Evolutionary conservation across 2,888 invertebrate species (phyloP), one percentile per base, ranked within the genome.

Genomic region (Hypomecis punctinalis): DNA sequence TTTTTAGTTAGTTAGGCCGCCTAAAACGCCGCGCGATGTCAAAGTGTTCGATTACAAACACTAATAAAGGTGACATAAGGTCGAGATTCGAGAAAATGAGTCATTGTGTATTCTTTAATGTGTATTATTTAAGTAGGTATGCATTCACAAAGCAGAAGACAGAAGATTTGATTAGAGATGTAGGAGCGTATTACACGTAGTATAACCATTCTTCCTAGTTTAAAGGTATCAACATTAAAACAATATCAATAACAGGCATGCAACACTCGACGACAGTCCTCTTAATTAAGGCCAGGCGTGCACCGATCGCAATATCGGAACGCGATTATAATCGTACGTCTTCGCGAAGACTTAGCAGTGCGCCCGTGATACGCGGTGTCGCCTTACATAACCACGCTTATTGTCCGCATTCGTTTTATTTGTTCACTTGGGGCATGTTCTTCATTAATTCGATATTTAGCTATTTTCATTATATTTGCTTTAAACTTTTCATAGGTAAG

Each of bases 301-400:
- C 91, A 91, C 80, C 86, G 90, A 92, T 93, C 89, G 89, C 83
- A 84, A 91, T 92, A 92, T 92, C 86, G 89, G 84, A 92, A 93
- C 91, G 93, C 91, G 93, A 93, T 93, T 93, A 93, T 93, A 88
- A 90, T 90, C 88, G 84, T 93, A 93, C 90, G 93, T 89, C 93
- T 93, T 93, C 93, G 82, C 76, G 93, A 93, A 93, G 92, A 83
- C 93, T 83, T 83, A 83, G 78, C 78, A 73, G 68, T 87, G 88
- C 70, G 52, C 81, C 78, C 80, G 85, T 90, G 91, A 92, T 91
- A 91, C 89, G 85, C 83, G 81, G 82, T 81, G 83, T 92, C 86
- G 73, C 59, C 78, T 92, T 92, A 91, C 91, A 89, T 91, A 91
- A 91, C 86, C 80, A 53, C 76, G 77, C 76, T 63, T 66, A 64